Conservation (phyloP, 2,888 invertebrate species). For the Pterostichus niger region DNA sequence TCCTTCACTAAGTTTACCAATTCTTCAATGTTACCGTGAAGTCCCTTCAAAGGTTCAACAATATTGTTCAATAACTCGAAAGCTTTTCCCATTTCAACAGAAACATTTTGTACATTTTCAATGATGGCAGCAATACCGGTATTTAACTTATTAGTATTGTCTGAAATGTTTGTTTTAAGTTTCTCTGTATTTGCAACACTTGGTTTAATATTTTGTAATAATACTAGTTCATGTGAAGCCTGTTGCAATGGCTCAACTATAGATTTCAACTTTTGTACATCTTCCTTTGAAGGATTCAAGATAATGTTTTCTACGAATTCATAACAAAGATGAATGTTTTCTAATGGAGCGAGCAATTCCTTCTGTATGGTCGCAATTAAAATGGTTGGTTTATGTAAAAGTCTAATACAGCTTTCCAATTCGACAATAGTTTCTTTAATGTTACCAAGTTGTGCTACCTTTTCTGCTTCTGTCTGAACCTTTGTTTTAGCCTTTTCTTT, state of each 20-base stretch:
- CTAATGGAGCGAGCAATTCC: constrained; percentile 37
- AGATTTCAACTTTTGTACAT: constrained; percentile 55
- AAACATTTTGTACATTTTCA: constrained; percentile 55
- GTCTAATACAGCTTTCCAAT: constrained; percentile 32
- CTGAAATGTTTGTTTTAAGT: constrained; percentile 56
- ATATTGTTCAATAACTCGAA: constrained; percentile 66
- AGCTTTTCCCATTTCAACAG: constrained; percentile 29
- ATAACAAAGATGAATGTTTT: constrained; percentile 49
- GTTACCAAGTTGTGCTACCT: constrained; percentile 42
- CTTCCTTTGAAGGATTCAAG: constrained; percentile 31
- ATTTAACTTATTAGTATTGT: constrained; percentile 51
- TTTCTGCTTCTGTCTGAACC: constrained; percentile 1
- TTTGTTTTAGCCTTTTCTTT: constrained; percentile 46
- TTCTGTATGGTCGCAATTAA: constrained; percentile 21
- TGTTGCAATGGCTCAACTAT: constrained; percentile 52
- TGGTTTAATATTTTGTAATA: constrained; percentile 15
- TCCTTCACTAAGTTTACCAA: constrained; percentile 4
- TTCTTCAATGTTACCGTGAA: constrained; percentile 67
- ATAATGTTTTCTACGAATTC: constrained; percentile 52
- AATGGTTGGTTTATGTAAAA: neutral
- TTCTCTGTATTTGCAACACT: constrained; percentile 63
- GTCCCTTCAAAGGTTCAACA: constrained; percentile 69
- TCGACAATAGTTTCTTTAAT: constrained; percentile 37
- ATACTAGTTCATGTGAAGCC: constrained; percentile 7
- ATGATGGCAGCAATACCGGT: constrained; percentile 52